Evolutionary conservation across 1,140 invertebrate genomes (phyloP).

Genomic region (Megalopta genalis): DNA sequence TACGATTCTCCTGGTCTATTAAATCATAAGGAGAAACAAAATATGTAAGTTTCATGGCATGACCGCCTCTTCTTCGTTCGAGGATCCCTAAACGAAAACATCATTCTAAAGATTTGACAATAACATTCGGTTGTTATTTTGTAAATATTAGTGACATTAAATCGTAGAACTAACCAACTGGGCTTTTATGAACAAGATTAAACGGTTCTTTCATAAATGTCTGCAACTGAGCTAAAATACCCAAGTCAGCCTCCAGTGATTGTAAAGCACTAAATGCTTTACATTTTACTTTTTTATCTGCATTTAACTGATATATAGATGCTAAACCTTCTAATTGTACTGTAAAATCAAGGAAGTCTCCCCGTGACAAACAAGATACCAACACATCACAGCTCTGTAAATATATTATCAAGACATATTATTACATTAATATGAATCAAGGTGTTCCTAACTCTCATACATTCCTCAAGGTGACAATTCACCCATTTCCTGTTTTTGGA

Average conservation of each 20-base stretch:
- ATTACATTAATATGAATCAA: not conserved
- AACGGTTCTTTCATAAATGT: slow-evolving; percentile 91
- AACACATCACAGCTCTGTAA: slow-evolving; percentile 92
- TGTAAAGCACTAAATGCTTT: slow-evolving; percentile 96
- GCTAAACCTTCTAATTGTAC: slow-evolving; percentile 94
- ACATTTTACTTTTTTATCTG: slow-evolving; percentile 96
- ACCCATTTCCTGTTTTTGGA: too few species aligned
- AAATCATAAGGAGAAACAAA: slow-evolving; percentile 97
- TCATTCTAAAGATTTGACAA: not conserved
- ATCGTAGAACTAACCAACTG: slow-evolving; percentile 84
- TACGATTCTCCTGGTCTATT: slow-evolving; percentile 87
- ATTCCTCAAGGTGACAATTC: too few species aligned
- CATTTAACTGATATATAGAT: slow-evolving; percentile 95
- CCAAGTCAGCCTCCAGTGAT: slow-evolving; percentile 95
- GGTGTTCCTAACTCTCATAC: not conserved
- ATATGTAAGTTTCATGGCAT: slow-evolving; percentile 96
- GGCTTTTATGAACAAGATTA: slow-evolving; percentile 92
- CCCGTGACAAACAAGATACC: slow-evolving; percentile 87
- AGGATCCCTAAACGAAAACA: slow-evolving; percentile 79
- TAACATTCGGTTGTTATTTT: not conserved
- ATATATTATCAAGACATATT: slow-evolving; percentile 13
- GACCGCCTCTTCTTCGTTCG: slow-evolving; percentile 89
- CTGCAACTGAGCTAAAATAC: slow-evolving; percentile 89
- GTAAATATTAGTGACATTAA: not conserved
- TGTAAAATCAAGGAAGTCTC: slow-evolving; percentile 96